Percentiles rank a stretch among this genome's conserved stretches.
phyloP scores from a whole-genome alignment of 2,797 vertebrate species.

The Rhinophrynus dorsalis region DNA sequence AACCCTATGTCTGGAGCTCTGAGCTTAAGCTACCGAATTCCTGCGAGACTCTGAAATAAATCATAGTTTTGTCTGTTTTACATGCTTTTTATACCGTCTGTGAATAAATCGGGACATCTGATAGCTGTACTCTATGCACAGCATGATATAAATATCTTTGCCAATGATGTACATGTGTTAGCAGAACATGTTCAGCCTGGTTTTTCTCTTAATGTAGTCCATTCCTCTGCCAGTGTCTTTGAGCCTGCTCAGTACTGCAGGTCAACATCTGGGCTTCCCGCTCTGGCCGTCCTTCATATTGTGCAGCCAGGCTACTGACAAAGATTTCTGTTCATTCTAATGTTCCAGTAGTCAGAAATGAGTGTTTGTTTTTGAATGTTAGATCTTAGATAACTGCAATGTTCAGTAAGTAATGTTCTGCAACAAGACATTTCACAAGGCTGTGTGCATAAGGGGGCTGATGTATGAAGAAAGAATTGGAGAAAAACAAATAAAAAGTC shows the following conservation, averaged over 20 bases:
- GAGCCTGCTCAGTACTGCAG: conserved; percentile 1
- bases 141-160: conserved; percentile 10
- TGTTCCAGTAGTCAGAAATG: neutral
- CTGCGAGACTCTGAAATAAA: conserved; percentile 22
- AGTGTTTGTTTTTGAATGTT: neutral
- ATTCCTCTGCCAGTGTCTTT: neutral
- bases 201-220: neutral
- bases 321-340: neutral
- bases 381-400: neutral
- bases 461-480: too few relatives aligned
- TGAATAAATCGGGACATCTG: conserved; percentile 13
- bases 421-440: too few relatives aligned
- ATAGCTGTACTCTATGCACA: conserved; percentile 6
- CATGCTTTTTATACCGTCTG: conserved; percentile 10
- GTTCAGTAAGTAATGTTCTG: neutral
- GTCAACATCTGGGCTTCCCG: conserved; percentile 1
- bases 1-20: neutral
- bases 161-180: neutral
- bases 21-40: conserved; percentile 7
- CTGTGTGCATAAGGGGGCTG: too few relatives aligned
- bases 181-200: neutral
- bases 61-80: conserved; percentile 14
- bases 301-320: neutral
- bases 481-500: too few relatives aligned
- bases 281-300: neutral